Percentiles rank a stretch among this genome's conserved stretches.
phyloP scores from a whole-genome alignment of 2,888 invertebrate species.

The Drosophila multiciliata region DNA sequence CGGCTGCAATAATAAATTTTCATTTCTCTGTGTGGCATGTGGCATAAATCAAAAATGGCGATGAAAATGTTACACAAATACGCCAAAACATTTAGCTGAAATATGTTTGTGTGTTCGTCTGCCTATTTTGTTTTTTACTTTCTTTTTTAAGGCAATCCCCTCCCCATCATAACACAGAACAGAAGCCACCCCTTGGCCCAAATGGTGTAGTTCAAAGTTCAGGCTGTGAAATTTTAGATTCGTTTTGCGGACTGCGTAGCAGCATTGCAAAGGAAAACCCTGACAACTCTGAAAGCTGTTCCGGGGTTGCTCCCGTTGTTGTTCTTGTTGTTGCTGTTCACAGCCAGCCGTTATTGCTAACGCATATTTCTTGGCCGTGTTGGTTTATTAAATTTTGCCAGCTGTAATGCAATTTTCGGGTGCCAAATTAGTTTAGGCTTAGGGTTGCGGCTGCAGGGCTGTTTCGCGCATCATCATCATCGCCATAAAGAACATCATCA shows the following conservation, averaged over 20 bases:
- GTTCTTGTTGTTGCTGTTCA: slow-evolving; percentile 18
- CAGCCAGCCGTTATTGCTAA: slow-evolving; percentile 40
- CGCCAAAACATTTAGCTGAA: slow-evolving; percentile 67
- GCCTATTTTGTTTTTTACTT: slow-evolving; percentile 6
- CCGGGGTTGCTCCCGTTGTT: slow-evolving; percentile 25
- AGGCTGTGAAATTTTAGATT: slow-evolving; percentile 55
- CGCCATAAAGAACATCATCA: slow-evolving; percentile 31
- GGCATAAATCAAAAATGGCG: slow-evolving; percentile 78
- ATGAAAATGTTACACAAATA: slow-evolving; percentile 73
- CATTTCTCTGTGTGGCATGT: slow-evolving; percentile 53
- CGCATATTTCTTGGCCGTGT: slow-evolving; percentile 24
- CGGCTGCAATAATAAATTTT: slow-evolving; percentile 63
- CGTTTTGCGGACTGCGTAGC: slow-evolving; percentile 37
- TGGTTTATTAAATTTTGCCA: slow-evolving; percentile 74
- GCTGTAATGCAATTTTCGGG: slow-evolving; percentile 77
- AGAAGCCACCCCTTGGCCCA: slow-evolving; percentile 30
- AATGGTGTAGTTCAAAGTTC: slow-evolving; percentile 40
- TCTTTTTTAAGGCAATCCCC: slow-evolving; percentile 35
- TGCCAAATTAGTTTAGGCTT: slow-evolving; percentile 72
- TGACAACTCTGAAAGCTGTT: slow-evolving; percentile 43
- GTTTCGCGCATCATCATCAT: slow-evolving; percentile 43
- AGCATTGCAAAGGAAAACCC: slow-evolving; percentile 13
- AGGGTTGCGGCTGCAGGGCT: slow-evolving; percentile 69
- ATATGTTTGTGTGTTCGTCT: slow-evolving; percentile 31
- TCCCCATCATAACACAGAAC: slow-evolving; percentile 13